Evolutionary conservation across 2,888 invertebrate genomes (phyloP).

Genomic region (Serripes groenlandicus): DNA sequence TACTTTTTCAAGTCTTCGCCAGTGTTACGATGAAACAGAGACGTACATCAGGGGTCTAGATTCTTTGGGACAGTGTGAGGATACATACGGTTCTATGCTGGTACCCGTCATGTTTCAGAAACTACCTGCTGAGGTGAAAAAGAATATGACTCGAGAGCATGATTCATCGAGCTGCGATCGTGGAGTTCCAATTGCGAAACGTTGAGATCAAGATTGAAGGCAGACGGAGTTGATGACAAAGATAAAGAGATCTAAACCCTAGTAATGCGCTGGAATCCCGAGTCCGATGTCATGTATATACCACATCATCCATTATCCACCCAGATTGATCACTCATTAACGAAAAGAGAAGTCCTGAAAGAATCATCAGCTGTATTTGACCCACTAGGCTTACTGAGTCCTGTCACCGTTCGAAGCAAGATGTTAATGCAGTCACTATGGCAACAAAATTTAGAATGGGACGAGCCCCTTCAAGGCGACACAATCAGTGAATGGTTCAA

Average conservation of each 20-base stretch:
- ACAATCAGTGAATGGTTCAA: neutral
- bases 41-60: too few species aligned
- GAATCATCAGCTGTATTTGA: conserved; percentile 3
- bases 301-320: too few species aligned
- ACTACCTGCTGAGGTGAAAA: conserved; percentile 27
- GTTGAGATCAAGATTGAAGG: too few species aligned
- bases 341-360: neutral
- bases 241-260: too few species aligned
- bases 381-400: conserved; percentile 8
- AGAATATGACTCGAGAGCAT: conserved; percentile 31
- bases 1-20: neutral
- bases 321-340: too few species aligned
- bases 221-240: too few species aligned
- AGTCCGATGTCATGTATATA: too few species aligned
- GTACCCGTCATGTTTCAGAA: conserved; percentile 26
- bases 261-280: too few species aligned
- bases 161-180: too few species aligned
- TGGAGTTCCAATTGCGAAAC: too few species aligned
- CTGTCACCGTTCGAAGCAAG: conserved; percentile 1
- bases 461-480: neutral
- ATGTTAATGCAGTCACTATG: neutral
- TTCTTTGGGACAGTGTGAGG: conserved; percentile 32
- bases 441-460: conserved; percentile 6
- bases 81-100: conserved; percentile 26
- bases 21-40: conserved; percentile 38